A percentile compares a stretch with the other conserved stretches of the same genome.
Conservation (phyloP, 2,797 vertebrate genomes). For the Onychomys arenicola region DNA sequence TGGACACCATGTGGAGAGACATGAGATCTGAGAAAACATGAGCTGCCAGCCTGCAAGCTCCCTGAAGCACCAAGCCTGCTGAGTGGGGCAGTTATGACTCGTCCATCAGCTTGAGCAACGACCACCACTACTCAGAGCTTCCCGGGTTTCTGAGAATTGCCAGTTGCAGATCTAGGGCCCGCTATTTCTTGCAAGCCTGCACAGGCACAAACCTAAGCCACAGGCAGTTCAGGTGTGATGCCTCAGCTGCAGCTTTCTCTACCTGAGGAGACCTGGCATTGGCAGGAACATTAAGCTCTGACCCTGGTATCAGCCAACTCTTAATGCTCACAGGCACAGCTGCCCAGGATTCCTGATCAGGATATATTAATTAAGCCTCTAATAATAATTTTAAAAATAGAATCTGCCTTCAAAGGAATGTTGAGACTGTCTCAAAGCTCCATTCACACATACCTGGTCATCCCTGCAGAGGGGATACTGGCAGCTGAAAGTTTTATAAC, state of each 20-base stretch:
- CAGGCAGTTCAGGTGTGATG: background rate
- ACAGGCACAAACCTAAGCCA: background rate
- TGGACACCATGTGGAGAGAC: background rate
- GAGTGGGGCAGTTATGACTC: background rate
- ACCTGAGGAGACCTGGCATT: background rate
- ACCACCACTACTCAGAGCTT: background rate
- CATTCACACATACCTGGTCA: background rate
- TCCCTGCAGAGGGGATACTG: background rate
- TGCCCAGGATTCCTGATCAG: background rate
- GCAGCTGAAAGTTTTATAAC: constrained; percentile 26
- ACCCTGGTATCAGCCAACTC: background rate
- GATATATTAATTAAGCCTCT: background rate
- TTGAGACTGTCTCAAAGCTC: background rate
- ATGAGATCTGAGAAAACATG: background rate
- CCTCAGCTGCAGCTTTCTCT: background rate
- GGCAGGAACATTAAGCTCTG: background rate
- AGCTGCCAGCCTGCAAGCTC: background rate
- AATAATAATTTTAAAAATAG: background rate
- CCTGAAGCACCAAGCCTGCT: background rate
- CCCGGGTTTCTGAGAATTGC: background rate
- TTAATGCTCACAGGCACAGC: background rate
- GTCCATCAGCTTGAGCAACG: background rate
- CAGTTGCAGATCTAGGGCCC: background rate
- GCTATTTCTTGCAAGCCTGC: background rate
- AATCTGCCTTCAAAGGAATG: background rate